phyloP scores from a whole-genome alignment of 2,888 invertebrate genomes.

The Penaeus monodon region DNA sequence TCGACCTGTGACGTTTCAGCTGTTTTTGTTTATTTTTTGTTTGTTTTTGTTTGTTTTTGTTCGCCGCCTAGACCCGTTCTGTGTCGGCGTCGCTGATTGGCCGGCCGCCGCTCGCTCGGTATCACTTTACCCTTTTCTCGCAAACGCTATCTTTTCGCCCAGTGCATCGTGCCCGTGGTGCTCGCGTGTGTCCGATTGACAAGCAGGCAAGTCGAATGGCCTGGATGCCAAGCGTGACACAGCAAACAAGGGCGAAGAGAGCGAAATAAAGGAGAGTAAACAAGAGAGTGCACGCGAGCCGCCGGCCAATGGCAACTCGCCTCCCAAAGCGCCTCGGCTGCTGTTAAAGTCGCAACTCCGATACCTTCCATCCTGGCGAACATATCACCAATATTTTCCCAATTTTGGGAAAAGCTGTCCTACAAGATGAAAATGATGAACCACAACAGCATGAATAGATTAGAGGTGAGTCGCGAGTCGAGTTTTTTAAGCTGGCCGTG shows the following conservation, averaged over 20 bases:
- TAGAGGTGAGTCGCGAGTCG: slow-evolving; percentile 56
- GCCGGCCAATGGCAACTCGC: slow-evolving; percentile 4
- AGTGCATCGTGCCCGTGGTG: too few relatives aligned
- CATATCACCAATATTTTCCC: slow-evolving; percentile 64
- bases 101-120: background rate
- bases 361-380: slow-evolving; percentile 63
- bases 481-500: background rate
- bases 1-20: slow-evolving; percentile 43
- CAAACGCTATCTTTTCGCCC: too few relatives aligned
- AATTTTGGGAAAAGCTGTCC: slow-evolving; percentile 64
- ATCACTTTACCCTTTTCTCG: background rate
- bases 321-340: slow-evolving; percentile 17
- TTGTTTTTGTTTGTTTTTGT: slow-evolving; percentile 24
- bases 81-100: background rate
- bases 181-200: too few relatives aligned
- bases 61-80: background rate
- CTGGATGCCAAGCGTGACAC: too few relatives aligned
- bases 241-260: too few relatives aligned
- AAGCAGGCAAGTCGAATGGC: too few relatives aligned
- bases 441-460: slow-evolving; percentile 61
- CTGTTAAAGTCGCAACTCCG: slow-evolving; percentile 19
- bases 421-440: slow-evolving; percentile 65
- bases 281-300: slow-evolving; percentile 32
- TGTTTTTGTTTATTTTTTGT: background rate
- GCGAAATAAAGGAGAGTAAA: slow-evolving; percentile 7